A percentile compares a stretch with the other conserved stretches of the same genome.
Conservation (phyloP, 2,113 vertebrate genomes). For the Calyptomena viridis region DNA sequence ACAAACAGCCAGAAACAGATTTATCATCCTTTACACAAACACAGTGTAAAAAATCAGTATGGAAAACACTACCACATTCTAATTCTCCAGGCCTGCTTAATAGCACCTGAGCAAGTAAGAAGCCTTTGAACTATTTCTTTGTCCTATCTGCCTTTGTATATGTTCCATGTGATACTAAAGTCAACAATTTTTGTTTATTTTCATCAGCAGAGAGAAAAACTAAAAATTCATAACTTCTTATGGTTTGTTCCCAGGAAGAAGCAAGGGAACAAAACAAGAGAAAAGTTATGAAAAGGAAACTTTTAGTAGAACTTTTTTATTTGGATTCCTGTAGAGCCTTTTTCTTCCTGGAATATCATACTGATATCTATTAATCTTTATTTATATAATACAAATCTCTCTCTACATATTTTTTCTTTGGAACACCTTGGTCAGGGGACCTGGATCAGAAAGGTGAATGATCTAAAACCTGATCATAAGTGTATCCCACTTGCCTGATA, state of each 20-base stretch:
- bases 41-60: not conserved
- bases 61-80: not conserved
- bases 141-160: not conserved
- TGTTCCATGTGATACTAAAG: not conserved
- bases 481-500: not conserved
- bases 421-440: not conserved
- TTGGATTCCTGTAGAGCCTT: not conserved
- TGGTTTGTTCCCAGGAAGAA: constrained; percentile 28
- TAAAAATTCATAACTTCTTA: constrained; percentile 25
- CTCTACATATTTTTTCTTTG: not conserved
- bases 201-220: not conserved
- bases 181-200: constrained; percentile 16
- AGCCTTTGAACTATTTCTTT: constrained; percentile 3
- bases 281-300: constrained; percentile 34
- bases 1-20: not conserved
- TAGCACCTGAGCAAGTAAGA: not conserved
- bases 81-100: not conserved
- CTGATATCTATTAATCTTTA: not conserved
- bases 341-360: not conserved
- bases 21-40: not conserved
- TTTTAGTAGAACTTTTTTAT: not conserved
- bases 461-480: not conserved
- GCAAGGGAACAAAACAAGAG: not conserved
- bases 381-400: not conserved
- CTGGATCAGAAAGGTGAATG: not conserved